A percentile compares a stretch with the other conserved stretches of the same genome.
Conservation (phyloP, 1,140 invertebrate species). For the Bombus pascuorum region DNA sequence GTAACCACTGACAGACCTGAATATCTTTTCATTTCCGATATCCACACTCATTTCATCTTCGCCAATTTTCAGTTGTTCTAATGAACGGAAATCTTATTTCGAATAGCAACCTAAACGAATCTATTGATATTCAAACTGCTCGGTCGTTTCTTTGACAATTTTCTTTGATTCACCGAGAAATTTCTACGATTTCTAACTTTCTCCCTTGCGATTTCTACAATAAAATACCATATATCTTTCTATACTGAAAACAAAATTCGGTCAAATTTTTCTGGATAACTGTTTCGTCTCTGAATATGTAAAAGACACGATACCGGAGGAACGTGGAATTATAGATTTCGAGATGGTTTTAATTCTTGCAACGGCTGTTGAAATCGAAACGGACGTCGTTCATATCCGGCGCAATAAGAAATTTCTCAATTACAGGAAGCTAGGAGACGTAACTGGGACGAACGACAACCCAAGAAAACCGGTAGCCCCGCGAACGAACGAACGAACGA, state of each 20-base stretch:
- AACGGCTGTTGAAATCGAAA: background rate
- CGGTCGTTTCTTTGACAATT: background rate
- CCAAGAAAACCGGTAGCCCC: background rate
- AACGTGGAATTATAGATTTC: background rate
- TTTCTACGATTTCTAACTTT: too few relatives aligned
- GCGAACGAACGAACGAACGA: background rate
- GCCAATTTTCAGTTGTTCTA: background rate
- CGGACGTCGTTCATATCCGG: background rate
- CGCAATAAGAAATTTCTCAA: constrained; percentile 44
- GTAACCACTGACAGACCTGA: background rate
- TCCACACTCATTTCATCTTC: background rate
- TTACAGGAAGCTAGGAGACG: constrained; percentile 39
- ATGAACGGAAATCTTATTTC: background rate
- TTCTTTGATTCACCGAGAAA: background rate
- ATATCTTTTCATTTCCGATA: background rate
- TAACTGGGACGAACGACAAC: constrained; percentile 22
- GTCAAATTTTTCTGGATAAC: too few relatives aligned
- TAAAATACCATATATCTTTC: too few relatives aligned
- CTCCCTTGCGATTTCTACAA: too few relatives aligned
- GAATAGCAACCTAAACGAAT: background rate
- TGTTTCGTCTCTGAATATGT: too few relatives aligned
- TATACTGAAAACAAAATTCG: too few relatives aligned
- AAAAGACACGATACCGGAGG: too few relatives aligned
- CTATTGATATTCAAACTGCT: background rate
- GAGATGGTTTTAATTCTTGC: constrained; percentile 14